Conservation (phyloP, 2,888 invertebrate genomes). For the Tipula helvola region DNA sequence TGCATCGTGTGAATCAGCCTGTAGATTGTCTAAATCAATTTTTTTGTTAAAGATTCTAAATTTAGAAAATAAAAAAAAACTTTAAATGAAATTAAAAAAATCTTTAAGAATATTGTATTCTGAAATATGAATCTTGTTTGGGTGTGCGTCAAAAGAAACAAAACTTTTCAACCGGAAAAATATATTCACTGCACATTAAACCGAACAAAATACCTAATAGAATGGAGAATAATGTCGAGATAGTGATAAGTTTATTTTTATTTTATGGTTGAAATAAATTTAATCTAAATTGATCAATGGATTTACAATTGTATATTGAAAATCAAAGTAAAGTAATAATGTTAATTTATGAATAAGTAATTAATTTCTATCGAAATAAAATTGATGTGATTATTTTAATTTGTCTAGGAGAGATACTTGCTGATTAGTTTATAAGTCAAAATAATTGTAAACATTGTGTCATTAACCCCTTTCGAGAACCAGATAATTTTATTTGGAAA, state of each 20-base stretch:
- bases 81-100: neutral
- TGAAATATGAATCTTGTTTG: neutral
- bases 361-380: neutral
- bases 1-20: neutral
- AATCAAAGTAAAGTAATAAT: neutral
- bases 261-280: neutral
- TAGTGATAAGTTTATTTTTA: neutral
- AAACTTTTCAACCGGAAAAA: neutral
- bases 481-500: neutral
- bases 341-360: neutral
- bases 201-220: neutral
- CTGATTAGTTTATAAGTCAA: neutral
- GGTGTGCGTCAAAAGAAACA: neutral
- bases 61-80: neutral
- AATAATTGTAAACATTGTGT: neutral
- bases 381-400: neutral
- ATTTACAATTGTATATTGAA: neutral
- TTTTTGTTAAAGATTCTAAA: neutral
- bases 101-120: neutral
- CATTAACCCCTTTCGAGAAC: neutral
- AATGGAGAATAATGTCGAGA: neutral
- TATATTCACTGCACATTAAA: neutral
- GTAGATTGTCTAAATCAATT: neutral
- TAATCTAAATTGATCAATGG: neutral
- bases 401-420: too few relatives aligned